Percentiles rank a stretch among this genome's conserved stretches.
Conservation (phyloP, 2,113 vertebrate species). For the Lophochroa leadbeateri region DNA sequence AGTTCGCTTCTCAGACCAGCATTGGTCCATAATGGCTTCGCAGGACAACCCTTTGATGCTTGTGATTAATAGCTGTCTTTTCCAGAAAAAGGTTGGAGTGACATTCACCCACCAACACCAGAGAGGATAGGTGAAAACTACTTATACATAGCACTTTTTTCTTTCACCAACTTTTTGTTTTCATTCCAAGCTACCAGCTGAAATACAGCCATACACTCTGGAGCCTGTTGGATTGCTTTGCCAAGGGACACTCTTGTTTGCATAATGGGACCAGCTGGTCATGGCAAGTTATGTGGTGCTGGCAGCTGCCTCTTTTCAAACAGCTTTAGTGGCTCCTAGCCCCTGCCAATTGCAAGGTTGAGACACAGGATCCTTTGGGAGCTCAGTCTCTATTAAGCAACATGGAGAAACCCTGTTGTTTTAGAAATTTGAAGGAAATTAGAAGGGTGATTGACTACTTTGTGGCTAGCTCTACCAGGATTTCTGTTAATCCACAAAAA, state of each 20-base stretch:
- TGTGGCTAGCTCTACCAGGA: not conserved
- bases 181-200: not conserved
- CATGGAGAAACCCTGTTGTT: not conserved
- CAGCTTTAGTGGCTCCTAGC: constrained; percentile 4
- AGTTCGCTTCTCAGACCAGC: not conserved
- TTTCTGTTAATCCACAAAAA: not conserved
- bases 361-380: constrained; percentile 10
- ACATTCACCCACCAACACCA: not conserved
- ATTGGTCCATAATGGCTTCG: not conserved
- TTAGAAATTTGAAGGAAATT: not conserved
- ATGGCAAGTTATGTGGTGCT: constrained; percentile 20
- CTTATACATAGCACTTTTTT: not conserved
- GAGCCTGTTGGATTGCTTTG: not conserved
- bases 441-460: constrained; percentile 1
- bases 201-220: not conserved
- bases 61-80: not conserved
- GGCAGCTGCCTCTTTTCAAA: constrained; percentile 45
- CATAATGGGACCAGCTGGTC: constrained; percentile 53
- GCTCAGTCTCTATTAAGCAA: constrained; percentile 15
- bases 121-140: not conserved
- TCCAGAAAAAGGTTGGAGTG: not conserved
- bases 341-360: constrained; percentile 9
- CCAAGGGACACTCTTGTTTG: constrained; percentile 22
- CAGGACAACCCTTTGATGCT: not conserved
- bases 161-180: not conserved